Evolutionary conservation across 2,797 vertebrate genomes (phyloP).

Genomic region (Gastrophryne carolinensis): DNA sequence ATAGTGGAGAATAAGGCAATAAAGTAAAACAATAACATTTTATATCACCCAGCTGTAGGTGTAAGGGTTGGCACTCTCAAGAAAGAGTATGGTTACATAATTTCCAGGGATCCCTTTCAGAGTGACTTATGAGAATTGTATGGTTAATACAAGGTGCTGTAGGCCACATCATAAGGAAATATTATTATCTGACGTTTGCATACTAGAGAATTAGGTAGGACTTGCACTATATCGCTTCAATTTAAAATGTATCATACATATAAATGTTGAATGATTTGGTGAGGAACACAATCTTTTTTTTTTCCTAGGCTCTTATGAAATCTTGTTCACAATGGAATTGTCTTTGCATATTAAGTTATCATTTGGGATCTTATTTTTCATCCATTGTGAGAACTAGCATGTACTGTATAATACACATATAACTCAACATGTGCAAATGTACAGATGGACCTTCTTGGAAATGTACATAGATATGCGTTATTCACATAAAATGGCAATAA

Average conservation of each 20-base stretch:
- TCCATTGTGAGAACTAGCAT: constrained; percentile 60
- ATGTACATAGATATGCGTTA: constrained; percentile 71
- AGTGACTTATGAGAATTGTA: constrained; percentile 2
- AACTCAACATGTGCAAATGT: constrained; percentile 57
- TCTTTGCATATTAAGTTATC: constrained; percentile 56
- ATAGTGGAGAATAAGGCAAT: constrained; percentile 44
- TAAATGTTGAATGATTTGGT: not conserved
- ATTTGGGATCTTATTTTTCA: constrained; percentile 54
- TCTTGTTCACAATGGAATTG: constrained; percentile 62
- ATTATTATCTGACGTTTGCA: not conserved
- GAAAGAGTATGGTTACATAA: not conserved
- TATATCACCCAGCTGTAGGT: not conserved
- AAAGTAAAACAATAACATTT: not conserved
- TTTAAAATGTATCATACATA: not conserved
- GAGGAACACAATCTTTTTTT: not conserved
- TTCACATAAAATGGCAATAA: constrained; percentile 75
- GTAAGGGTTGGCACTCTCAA: not conserved
- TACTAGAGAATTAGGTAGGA: constrained; percentile 1
- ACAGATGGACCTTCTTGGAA: constrained; percentile 66
- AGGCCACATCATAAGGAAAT: constrained; percentile 7
- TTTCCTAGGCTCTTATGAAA: constrained; percentile 50
- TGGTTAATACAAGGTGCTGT: constrained; percentile 26
- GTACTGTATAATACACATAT: constrained; percentile 47
- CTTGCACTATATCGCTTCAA: not conserved
- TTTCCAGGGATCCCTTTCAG: not conserved